Evolutionary conservation across 1,140 invertebrate genomes (phyloP).

Genomic region (Hermetia illucens): DNA sequence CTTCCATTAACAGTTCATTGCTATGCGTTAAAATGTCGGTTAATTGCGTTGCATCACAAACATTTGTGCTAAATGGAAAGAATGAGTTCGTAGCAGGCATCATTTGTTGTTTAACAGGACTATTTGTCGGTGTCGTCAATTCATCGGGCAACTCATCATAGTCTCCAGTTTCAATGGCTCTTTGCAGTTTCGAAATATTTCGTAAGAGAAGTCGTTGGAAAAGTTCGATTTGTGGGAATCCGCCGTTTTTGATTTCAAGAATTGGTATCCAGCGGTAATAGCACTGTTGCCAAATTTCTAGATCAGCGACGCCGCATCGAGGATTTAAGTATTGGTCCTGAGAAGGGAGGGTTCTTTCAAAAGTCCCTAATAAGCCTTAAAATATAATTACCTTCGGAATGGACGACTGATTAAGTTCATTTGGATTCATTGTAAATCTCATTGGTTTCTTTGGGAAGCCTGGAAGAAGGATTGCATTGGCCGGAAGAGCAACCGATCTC

Average conservation of each 20-base stretch:
- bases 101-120: slow-evolving; percentile 7
- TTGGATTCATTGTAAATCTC: neutral
- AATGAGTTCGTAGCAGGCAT: slow-evolving; percentile 32
- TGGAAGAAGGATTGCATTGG: slow-evolving; percentile 18
- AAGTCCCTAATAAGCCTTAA: too few species aligned
- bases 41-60: slow-evolving; percentile 23
- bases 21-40: slow-evolving; percentile 24
- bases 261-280: slow-evolving; percentile 78
- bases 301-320: slow-evolving; percentile 35
- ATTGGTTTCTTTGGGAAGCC: slow-evolving; percentile 6
- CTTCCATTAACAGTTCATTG: slow-evolving; percentile 17
- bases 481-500: slow-evolving; percentile 10
- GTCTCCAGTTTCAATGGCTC: slow-evolving; percentile 20
- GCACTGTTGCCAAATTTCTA: slow-evolving; percentile 78
- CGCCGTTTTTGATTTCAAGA: slow-evolving; percentile 65
- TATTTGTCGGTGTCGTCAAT: slow-evolving; percentile 8
- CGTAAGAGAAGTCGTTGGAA: slow-evolving; percentile 38
- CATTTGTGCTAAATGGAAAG: slow-evolving; percentile 32
- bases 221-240: slow-evolving; percentile 50
- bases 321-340: slow-evolving; percentile 32
- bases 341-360: slow-evolving; percentile 7
- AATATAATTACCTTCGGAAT: neutral
- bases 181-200: slow-evolving; percentile 38
- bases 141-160: slow-evolving; percentile 24
- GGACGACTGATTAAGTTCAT: neutral